Percentiles rank a stretch among this genome's conserved stretches.
Conservation (phyloP, 2,113 vertebrate species). For the Gyps fulvus region DNA sequence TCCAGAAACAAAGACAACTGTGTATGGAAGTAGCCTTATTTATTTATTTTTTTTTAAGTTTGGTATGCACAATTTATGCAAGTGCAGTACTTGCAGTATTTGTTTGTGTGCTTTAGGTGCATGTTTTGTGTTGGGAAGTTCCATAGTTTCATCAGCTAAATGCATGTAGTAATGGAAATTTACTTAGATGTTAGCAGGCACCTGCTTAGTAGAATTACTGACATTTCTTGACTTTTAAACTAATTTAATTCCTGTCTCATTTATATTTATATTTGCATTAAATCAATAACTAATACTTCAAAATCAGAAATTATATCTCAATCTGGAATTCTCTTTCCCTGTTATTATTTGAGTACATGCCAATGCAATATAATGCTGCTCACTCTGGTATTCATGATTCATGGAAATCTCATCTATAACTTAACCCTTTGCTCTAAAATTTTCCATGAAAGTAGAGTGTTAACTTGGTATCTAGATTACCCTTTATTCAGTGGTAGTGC, state of each 20-base stretch:
- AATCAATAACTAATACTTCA: constrained; percentile 40
- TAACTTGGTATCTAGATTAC: not conserved
- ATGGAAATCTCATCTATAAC: not conserved
- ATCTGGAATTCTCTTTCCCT: not conserved
- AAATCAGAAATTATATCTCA: not conserved
- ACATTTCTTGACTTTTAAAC: not conserved
- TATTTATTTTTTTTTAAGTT: not conserved
- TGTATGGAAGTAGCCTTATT: not conserved
- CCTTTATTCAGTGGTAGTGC: not conserved
- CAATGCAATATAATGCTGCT: not conserved
- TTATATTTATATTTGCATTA: constrained; percentile 26
- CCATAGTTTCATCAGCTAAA: not conserved
- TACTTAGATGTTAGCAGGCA: not conserved
- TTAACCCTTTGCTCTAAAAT: not conserved
- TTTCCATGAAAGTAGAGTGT: not conserved
- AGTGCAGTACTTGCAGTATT: not conserved
- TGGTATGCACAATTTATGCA: not conserved
- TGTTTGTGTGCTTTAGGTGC: not conserved
- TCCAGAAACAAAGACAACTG: constrained; percentile 15
- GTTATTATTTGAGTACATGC: not conserved
- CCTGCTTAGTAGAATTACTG: not conserved
- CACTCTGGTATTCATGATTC: not conserved
- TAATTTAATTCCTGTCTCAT: not conserved
- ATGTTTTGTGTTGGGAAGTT: not conserved
- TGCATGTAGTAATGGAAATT: not conserved